phyloP scores from a whole-genome alignment of 2,113 vertebrate genomes.

The Nansenia antarctica region DNA sequence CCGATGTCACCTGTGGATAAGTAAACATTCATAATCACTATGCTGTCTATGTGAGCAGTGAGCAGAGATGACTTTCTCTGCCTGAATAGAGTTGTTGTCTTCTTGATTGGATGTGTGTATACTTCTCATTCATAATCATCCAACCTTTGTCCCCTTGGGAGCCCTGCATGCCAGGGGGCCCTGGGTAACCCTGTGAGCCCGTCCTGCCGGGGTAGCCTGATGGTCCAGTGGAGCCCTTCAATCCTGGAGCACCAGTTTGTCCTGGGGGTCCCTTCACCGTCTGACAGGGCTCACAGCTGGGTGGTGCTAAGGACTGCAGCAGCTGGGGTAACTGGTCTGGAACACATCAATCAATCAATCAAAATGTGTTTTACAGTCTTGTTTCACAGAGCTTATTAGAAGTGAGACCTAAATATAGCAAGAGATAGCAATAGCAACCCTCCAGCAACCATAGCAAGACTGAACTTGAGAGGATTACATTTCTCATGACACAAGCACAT shows the following conservation, averaged over 20 bases:
- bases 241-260: slow-evolving; percentile 66
- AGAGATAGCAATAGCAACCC: too few relatives aligned
- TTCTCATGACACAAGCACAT: neutral
- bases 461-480: too few relatives aligned
- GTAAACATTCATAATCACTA: neutral
- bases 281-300: slow-evolving; percentile 66
- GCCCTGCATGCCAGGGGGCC: slow-evolving; percentile 71
- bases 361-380: neutral
- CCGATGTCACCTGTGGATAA: slow-evolving; percentile 69
- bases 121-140: too few relatives aligned
- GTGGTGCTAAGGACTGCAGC: slow-evolving; percentile 65
- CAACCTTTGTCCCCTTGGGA: slow-evolving; percentile 75
- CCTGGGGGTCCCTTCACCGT: slow-evolving; percentile 70
- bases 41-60: neutral
- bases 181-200: slow-evolving; percentile 73
- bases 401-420: too few relatives aligned
- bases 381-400: too few relatives aligned
- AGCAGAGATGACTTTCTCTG: too few relatives aligned
- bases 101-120: too few relatives aligned
- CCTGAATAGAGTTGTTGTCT: too few relatives aligned
- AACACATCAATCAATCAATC: neutral
- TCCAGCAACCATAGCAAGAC: too few relatives aligned
- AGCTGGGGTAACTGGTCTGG: slow-evolving; percentile 74
- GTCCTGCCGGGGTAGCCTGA: slow-evolving; percentile 73
- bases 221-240: slow-evolving; percentile 68